phyloP scores from a whole-genome alignment of 1,140 invertebrate genomes.

The Hesperophylax magnus region DNA sequence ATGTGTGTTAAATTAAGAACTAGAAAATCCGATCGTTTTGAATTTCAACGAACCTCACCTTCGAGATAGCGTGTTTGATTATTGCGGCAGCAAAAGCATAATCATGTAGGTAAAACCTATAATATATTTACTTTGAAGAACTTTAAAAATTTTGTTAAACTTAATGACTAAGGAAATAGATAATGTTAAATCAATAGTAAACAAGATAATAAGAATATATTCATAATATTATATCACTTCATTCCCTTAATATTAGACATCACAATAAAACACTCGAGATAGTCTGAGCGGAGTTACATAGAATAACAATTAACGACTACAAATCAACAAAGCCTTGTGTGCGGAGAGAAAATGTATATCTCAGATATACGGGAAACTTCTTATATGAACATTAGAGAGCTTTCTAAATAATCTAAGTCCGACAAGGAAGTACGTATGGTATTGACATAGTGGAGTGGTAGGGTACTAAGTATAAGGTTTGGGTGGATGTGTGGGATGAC shows the following conservation, averaged over 20 bases:
- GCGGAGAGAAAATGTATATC: constrained; percentile 41
- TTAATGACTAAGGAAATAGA: too few species aligned
- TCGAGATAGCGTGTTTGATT: too few species aligned
- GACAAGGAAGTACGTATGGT: constrained; percentile 72
- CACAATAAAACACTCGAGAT: constrained; percentile 33
- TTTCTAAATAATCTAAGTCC: constrained; percentile 74
- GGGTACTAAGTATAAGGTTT: constrained; percentile 68
- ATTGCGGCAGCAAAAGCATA: too few species aligned
- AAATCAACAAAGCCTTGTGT: constrained; percentile 43
- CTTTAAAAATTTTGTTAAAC: too few species aligned
- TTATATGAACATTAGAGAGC: constrained; percentile 74
- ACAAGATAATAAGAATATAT: too few species aligned
- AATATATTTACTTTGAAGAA: too few species aligned
- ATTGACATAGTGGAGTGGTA: constrained; percentile 73
- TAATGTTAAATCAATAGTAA: too few species aligned
- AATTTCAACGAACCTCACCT: too few species aligned
- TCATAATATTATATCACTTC: neutral
- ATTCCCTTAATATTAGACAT: constrained; percentile 6
- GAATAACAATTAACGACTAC: constrained; percentile 49
- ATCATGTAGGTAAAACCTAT: too few species aligned
- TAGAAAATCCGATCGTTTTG: too few species aligned
- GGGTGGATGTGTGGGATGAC: constrained; percentile 55
- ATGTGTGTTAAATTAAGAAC: too few species aligned
- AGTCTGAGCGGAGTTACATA: constrained; percentile 33
- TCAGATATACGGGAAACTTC: constrained; percentile 68